A percentile compares a stretch with the other conserved stretches of the same genome.
phyloP scores from a whole-genome alignment of 2,888 invertebrate species.

The Ctena decussata region DNA sequence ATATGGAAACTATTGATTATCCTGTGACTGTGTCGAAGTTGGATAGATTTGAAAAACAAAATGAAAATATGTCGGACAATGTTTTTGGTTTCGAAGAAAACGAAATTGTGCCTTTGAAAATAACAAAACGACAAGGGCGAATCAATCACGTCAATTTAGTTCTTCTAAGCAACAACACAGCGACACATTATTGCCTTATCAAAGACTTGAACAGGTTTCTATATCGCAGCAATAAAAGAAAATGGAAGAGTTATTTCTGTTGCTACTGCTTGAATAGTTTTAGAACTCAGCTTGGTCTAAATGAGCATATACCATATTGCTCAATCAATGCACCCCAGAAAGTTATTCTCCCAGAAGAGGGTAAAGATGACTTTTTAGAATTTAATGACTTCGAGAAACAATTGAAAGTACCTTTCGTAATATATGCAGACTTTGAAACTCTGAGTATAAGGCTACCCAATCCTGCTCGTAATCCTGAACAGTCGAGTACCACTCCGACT shows the following conservation, averaged over 20 bases:
- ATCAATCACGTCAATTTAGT: not conserved
- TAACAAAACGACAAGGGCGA: not conserved
- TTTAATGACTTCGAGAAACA: not conserved
- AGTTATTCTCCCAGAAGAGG: not conserved
- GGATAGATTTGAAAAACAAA: constrained; percentile 22
- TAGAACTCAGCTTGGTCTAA: not conserved
- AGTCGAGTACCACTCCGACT: not conserved
- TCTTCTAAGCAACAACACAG: not conserved
- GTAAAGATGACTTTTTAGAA: not conserved
- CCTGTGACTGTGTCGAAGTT: constrained; percentile 17
- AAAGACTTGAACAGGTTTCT: not conserved
- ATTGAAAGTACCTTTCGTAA: not conserved
- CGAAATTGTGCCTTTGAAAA: not conserved
- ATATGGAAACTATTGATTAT: not conserved
- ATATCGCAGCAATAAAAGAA: not conserved
- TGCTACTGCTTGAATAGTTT: not conserved
- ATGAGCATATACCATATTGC: not conserved
- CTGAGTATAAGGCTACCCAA: not conserved
- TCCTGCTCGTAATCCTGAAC: not conserved
- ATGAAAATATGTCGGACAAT: constrained; percentile 20
- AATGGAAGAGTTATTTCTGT: not conserved
- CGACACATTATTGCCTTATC: not conserved
- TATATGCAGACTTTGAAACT: not conserved
- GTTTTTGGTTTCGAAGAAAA: constrained; percentile 8
- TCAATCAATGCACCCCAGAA: not conserved